phyloP scores from a whole-genome alignment of 2,797 vertebrate species.

The Helicolenus hilgendorfi region DNA sequence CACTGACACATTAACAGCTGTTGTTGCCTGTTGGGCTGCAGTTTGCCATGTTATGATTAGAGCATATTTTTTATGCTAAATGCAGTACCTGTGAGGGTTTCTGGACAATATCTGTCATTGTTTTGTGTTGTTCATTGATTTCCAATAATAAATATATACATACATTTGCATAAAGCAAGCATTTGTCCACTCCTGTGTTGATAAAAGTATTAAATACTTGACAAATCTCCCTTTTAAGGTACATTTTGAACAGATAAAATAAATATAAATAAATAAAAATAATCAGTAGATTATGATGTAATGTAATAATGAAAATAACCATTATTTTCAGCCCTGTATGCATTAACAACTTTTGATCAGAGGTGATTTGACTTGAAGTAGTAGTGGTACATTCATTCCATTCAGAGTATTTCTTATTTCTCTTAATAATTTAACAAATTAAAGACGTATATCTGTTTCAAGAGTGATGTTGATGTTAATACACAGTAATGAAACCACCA shows the following conservation, averaged over 20 bases:
- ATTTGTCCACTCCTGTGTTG: too few species aligned
- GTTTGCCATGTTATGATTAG: too few species aligned
- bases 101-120: too few species aligned
- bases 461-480: not conserved
- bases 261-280: not conserved
- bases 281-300: not conserved
- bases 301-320: not conserved
- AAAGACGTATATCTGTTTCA: not conserved
- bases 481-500: constrained; percentile 32
- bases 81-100: too few species aligned
- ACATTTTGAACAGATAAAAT: too few species aligned
- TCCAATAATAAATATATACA: too few species aligned
- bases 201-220: too few species aligned
- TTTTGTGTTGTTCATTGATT: too few species aligned
- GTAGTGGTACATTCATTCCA: not conserved
- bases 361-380: constrained; percentile 3
- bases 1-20: not conserved
- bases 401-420: not conserved
- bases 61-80: too few species aligned
- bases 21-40: not conserved
- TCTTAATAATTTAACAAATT: not conserved
- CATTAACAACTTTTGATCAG: not conserved
- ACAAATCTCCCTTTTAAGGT: too few species aligned
- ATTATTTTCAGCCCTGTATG: not conserved
- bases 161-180: too few species aligned